Evolutionary conservation across 2,797 vertebrate species (phyloP), one percentile per base, ranked within the genome.

Genomic region (Tolypeutes matacus): DNA sequence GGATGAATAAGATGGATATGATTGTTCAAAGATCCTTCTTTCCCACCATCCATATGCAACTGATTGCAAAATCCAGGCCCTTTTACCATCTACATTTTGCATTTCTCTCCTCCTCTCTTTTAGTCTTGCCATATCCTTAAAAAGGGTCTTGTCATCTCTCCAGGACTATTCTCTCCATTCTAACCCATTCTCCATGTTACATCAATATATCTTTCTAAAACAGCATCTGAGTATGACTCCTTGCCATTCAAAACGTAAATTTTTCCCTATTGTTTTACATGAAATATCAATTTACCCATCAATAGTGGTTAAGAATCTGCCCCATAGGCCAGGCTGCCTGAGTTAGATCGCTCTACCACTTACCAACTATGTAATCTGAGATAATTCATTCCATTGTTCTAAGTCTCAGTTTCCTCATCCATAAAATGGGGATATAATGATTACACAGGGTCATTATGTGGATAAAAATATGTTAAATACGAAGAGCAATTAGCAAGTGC

Each of bases 181-280:
- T 70, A 89, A 58, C 9, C 25, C 56, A 46, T 46, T 73, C 21
- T 62, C 81, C 39, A 86, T 87, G 34, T 90, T 65, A 77, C 21
- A 90, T 81, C n/a, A 90, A 58, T 21, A 6, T 60, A 49, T 88
- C 27, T 80, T 91, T 87, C 49, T 85, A 77, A 91, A 95, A 34
- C 15, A 76, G 14, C 67, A 1, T 85, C 42, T 76, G 20, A 56
- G 65, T 62, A 27, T 75, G 25, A 11, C 25, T 6, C 29, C 78
- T 60, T 76, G 17, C 93, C 46, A 95, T 56, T 86, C n/a, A 46
- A 1, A 83, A 18, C 14, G 82, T 87, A 4, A 49, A 4, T 89
- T 89, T 15, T 69, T 46, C 11, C 21, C n/a, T 10, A 49, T 69
- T 78, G 21, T 46, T 88, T 56, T 82, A 5, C 42, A 34, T 0